phyloP scores from a whole-genome alignment of 1,140 invertebrate genomes.

The Phocides pigmalion region DNA sequence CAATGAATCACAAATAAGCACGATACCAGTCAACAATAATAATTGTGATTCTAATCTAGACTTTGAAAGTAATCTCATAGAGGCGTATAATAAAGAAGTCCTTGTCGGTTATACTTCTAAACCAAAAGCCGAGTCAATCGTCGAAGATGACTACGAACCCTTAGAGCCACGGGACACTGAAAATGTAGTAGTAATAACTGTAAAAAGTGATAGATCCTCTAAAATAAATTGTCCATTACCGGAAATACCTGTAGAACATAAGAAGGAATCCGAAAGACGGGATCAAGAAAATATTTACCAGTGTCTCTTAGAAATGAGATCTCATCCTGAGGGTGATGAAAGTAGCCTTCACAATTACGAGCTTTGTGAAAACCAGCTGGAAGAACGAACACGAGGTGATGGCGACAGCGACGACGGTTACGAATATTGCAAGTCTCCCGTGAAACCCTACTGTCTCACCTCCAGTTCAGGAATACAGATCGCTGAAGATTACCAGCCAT shows the following conservation, averaged over 20 bases:
- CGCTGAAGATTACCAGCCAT: constrained; percentile 67
- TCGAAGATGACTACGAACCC: constrained; percentile 79
- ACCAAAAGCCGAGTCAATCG: constrained; percentile 51
- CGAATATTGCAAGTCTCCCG: constrained; percentile 78
- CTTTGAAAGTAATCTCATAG: constrained; percentile 77
- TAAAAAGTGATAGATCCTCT: constrained; percentile 64
- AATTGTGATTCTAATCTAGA: constrained; percentile 58
- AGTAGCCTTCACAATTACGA: constrained; percentile 80
- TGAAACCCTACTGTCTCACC: constrained; percentile 72
- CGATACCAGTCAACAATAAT: constrained; percentile 42
- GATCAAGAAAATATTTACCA: constrained; percentile 76
- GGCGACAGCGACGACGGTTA: constrained; percentile 80
- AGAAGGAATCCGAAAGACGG: constrained; percentile 33
- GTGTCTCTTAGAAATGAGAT: constrained; percentile 73
- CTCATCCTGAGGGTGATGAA: constrained; percentile 75
- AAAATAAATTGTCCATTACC: constrained; percentile 81
- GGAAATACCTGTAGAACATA: constrained; percentile 69
- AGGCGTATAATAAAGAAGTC: constrained; percentile 77
- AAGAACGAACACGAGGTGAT: constrained; percentile 72
- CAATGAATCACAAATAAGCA: constrained; percentile 53
- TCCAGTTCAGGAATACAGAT: constrained; percentile 75
- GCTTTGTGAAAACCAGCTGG: constrained; percentile 67
- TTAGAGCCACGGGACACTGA: constrained; percentile 67
- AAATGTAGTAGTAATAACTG: constrained; percentile 60
- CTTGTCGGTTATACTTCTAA: constrained; percentile 66